Evolutionary conservation across 2,888 invertebrate species (phyloP).

Genomic region (Scaptomyza polygonia): DNA sequence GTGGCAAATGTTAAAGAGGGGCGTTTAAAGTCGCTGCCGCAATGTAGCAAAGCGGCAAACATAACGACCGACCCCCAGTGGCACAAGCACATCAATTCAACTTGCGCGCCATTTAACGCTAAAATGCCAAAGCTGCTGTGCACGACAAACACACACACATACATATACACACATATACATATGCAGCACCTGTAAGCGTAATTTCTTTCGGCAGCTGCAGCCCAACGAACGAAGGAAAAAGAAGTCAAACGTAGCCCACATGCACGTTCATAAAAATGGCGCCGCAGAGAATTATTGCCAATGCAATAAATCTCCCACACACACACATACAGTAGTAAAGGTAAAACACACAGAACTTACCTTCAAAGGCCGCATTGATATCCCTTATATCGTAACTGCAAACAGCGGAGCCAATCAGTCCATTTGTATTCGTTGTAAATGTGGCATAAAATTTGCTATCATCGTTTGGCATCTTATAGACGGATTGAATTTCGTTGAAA

Average conservation of each 20-base stretch:
- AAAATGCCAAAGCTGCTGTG: conserved; percentile 66
- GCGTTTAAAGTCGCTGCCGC: conserved; percentile 41
- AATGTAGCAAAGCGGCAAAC: neutral
- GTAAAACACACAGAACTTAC: conserved; percentile 86
- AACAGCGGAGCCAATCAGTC: conserved; percentile 97
- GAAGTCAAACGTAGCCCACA: conserved; percentile 63
- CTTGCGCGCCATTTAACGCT: conserved; percentile 74
- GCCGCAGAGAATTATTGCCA: conserved; percentile 81
- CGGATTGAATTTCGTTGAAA: conserved; percentile 99
- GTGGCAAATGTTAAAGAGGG: conserved; percentile 55
- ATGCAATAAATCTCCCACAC: conserved; percentile 77
- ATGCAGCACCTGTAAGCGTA: conserved; percentile 60
- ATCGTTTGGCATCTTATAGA: conserved; percentile 96
- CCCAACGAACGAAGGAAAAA: conserved; percentile 42
- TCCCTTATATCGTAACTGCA: conserved; percentile 96
- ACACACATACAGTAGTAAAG: conserved; percentile 13
- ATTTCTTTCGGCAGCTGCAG: conserved; percentile 67
- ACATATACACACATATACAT: conserved; percentile 17
- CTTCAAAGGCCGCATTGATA: conserved; percentile 96
- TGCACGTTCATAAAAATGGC: conserved; percentile 76
- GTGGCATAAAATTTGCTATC: conserved; percentile 97
- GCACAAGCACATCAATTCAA: conserved; percentile 72
- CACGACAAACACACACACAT: conserved; percentile 32
- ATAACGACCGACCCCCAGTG: conserved; percentile 18
- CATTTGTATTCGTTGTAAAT: conserved; percentile 97